Evolutionary conservation across 2,888 invertebrate genomes (phyloP), one percentile per base, ranked within the genome.

Genomic region (Microplitis deprimator): DNA sequence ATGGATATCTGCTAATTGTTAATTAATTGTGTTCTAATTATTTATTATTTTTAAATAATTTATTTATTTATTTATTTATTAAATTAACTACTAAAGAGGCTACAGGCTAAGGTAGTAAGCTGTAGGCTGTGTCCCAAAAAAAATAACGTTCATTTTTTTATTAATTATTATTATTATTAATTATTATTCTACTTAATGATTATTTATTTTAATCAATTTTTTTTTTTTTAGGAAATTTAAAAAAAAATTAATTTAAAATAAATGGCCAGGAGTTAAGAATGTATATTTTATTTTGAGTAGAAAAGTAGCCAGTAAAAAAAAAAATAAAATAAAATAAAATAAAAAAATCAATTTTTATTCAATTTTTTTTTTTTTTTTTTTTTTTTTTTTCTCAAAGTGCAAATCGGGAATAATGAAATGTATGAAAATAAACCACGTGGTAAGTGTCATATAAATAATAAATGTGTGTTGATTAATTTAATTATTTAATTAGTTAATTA

Each of bases 81-180:
- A 62, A 68, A 40, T 39, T 68, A 38, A 86, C 86, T 88, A 88
- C 85, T 50, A 81, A 87, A 88, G 89, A 89, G 89, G 89, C 89
- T 89, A 88, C 89, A 89, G 89, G 89, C 89, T 89, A 89, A 88
- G 89, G 89, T 89, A 86, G 88, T 89, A 89, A 89, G 89, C 87
- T 88, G 85, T 87, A 88, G 86, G 87, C 87, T 86, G 85, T 84
- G 84, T 86, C 86, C 84, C 83, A 84, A 84, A 68, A 84, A 68
- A 29, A 73, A 17, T 68, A 16, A 68, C 50, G 6, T 67, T 38
- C 7, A 64, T 20, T n/a, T 29, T 67, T 7, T 39, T 38, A 29
- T 67, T 38, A 67, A 67, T 29, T 39, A 17, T n/a, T 67, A 50
- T 50, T 50, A 50, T 8, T 10, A 50, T 50, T 41, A 41, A 41